Evolutionary conservation across 2,888 invertebrate species (phyloP).

Genomic region (Sericinus montela): DNA sequence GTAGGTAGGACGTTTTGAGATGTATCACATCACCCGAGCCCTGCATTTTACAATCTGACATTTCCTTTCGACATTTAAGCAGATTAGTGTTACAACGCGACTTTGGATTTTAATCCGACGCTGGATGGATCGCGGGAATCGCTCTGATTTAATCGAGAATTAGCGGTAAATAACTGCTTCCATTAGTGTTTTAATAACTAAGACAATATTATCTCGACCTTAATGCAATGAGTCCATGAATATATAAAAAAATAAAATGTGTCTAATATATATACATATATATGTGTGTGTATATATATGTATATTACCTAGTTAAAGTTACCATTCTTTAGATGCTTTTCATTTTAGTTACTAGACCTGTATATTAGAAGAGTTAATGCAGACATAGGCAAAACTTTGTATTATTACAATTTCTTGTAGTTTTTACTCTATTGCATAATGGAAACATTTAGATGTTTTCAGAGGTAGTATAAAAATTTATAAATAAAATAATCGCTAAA

Average conservation of each 20-base stretch:
- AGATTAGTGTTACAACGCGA: constrained; percentile 74
- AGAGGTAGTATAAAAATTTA: too few relatives aligned
- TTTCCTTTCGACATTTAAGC: constrained; percentile 79
- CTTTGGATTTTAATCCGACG: constrained; percentile 75
- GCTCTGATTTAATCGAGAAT: constrained; percentile 68
- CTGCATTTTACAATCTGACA: constrained; percentile 77
- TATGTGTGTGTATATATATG: too few relatives aligned
- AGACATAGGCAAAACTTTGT: too few relatives aligned
- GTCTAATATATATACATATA: too few relatives aligned
- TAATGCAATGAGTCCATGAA: constrained; percentile 15
- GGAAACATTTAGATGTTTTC: too few relatives aligned
- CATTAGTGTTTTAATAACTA: constrained; percentile 26
- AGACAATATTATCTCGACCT: constrained; percentile 36
- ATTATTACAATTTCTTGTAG: too few relatives aligned
- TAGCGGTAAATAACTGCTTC: constrained; percentile 52
- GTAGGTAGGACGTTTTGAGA: constrained; percentile 60
- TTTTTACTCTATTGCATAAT: too few relatives aligned
- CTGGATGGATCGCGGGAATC: constrained; percentile 68
- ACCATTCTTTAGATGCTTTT: too few relatives aligned
- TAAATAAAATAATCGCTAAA: too few relatives aligned
- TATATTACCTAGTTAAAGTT: too few relatives aligned
- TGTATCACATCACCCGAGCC: constrained; percentile 58
- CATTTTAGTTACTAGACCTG: too few relatives aligned
- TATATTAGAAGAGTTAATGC: too few relatives aligned
- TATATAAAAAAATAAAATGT: neutral